Percentiles rank a stretch among this genome's conserved stretches.
Evolutionary conservation across 2,113 vertebrate genomes (phyloP).

Genomic region (rat (Rattus norvegicus)): DNA sequence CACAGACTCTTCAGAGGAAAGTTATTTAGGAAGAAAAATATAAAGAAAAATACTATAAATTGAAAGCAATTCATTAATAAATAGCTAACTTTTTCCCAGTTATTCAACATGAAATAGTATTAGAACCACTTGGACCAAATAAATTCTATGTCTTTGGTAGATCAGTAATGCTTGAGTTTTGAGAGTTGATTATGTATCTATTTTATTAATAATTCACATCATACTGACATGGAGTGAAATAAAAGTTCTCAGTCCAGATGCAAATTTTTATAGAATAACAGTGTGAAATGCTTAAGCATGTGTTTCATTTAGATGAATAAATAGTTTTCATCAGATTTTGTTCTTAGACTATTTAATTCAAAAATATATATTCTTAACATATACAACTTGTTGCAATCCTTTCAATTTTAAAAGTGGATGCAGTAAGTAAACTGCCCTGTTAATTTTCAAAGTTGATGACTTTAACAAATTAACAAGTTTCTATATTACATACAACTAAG

Average conservation of each 20-base stretch:
- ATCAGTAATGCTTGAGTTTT: constrained; percentile 43
- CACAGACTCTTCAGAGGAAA: constrained; percentile 84
- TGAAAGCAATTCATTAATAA: constrained; percentile 74
- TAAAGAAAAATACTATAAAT: constrained; percentile 75
- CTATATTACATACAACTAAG: neutral
- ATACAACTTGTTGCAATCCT: constrained; percentile 47
- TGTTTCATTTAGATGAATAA: constrained; percentile 70
- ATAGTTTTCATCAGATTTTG: constrained; percentile 61
- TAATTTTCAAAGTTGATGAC: constrained; percentile 19
- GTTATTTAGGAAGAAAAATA: constrained; percentile 80
- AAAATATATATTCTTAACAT: constrained; percentile 62
- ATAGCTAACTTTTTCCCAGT: constrained; percentile 46
- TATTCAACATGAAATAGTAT: constrained; percentile 56
- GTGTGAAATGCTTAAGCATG: constrained; percentile 64
- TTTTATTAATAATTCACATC: constrained; percentile 81
- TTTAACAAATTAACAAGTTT: constrained; percentile 35
- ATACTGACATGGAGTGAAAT: constrained; percentile 67
- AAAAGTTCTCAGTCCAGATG: constrained; percentile 77
- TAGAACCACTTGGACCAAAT: constrained; percentile 8
- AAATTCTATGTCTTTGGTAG: neutral
- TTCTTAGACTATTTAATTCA: constrained; percentile 53
- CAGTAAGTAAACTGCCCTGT: neutral
- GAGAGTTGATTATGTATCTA: constrained; percentile 44
- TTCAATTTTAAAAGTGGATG: constrained; percentile 39
- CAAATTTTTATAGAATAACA: constrained; percentile 63